Evolutionary conservation across 2,888 invertebrate species (phyloP).

Genomic region (Neuroscelio doddi): DNA sequence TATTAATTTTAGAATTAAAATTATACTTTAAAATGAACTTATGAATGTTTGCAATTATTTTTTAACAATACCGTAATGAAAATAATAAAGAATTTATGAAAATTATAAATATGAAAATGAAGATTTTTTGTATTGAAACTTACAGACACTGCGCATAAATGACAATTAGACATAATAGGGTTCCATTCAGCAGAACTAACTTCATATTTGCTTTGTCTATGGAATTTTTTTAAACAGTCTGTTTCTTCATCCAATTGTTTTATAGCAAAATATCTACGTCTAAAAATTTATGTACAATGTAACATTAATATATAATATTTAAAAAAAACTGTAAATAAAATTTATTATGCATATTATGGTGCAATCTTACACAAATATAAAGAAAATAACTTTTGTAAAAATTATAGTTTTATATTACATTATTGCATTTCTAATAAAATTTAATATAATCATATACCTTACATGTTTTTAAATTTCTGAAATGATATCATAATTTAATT

Average conservation of each 20-base stretch:
- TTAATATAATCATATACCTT: too few species aligned
- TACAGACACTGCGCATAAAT: conserved; percentile 91
- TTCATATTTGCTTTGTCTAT: conserved; percentile 93
- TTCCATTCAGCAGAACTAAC: conserved; percentile 95
- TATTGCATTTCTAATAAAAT: too few species aligned
- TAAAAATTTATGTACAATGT: conserved; percentile 61
- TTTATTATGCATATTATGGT: too few species aligned
- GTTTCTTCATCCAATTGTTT: conserved; percentile 82
- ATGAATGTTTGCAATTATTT: not conserved
- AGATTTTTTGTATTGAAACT: too few species aligned
- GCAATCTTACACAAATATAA: too few species aligned
- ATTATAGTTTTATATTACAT: too few species aligned
- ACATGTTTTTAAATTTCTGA: too few species aligned
- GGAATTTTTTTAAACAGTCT: conserved; percentile 83
- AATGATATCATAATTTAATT: too few species aligned
- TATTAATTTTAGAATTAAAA: conserved; percentile 10
- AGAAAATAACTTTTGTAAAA: too few species aligned
- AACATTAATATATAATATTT: conserved; percentile 6
- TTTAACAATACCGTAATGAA: not conserved
- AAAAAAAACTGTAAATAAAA: too few species aligned
- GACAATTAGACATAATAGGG: conserved; percentile 83
- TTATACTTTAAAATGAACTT: too few species aligned
- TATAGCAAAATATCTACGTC: conserved; percentile 85
- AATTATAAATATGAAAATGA: too few species aligned
- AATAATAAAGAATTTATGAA: not conserved